These are phyloP conservation scores for Nemotelus nigrinus DNA, from an alignment of 2,888 invertebrate species.

Conservation along the genomic window DNA sequence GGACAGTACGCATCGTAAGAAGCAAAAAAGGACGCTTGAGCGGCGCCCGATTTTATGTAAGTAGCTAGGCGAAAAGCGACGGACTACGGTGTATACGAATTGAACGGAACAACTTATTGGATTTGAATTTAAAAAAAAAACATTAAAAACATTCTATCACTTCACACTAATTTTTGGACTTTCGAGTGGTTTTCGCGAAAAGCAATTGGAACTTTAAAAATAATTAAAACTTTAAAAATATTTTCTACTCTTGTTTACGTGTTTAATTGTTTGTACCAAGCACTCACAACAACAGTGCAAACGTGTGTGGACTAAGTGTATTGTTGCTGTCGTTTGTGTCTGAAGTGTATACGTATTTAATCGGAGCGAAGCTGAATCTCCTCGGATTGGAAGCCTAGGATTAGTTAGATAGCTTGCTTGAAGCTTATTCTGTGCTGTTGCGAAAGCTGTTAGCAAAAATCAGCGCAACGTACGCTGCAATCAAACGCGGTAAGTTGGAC, in stretches of 20 bases:
- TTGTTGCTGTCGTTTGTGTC: not conserved
- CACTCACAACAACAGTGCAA: not conserved
- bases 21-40: not conserved
- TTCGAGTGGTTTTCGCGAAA: slow-evolving; percentile 11
- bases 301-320: not conserved
- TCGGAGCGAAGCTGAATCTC: not conserved
- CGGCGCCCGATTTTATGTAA: not conserved
- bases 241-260: not conserved
- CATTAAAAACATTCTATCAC: not conserved
- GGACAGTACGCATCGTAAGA: no score
- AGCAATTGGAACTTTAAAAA: not conserved
- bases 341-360: not conserved
- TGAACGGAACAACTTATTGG: slow-evolving; percentile 3
- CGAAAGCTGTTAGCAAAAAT: not conserved
- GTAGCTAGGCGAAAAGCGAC: not conserved
- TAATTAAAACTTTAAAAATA: not conserved
- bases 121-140: not conserved
- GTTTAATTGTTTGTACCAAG: not conserved
- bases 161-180: not conserved
- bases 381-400: not conserved
- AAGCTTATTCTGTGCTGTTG: not conserved
- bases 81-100: slow-evolving; percentile 8
- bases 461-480: not conserved
- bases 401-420: not conserved
- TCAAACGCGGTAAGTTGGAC: not conserved